Base-by-base conservation (phyloP, 2,113 vertebrate species). In the Arenaria interpres region DNA sequence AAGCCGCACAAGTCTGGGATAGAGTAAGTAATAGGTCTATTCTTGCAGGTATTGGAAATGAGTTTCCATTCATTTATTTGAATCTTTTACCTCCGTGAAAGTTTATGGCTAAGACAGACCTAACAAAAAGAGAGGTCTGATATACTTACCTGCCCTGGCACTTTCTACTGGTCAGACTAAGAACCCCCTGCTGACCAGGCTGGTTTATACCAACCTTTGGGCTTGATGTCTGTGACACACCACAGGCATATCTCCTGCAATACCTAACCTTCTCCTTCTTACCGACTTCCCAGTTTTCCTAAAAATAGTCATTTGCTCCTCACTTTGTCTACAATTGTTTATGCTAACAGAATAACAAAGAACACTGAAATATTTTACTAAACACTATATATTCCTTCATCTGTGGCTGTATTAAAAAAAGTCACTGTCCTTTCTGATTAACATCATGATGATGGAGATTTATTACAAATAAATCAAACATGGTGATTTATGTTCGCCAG, bases 121-220 rank as follows among this genome's bases (percentile, higher is more conserved):
- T 62, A 76, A 21, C 4, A 15, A 48, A 30, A 10, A 75, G 37
- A 56, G 27, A 48, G 4, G 6, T 18, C 7, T 45, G 16, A 71
- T 5, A 3, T 7, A 21, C 30, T 46, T 25, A 37, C 33, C 39
- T 54, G 25, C 7, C 54, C 33, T 27, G 56, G 24, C 19, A 41
- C 10, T 79, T 63, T n/a, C 32, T 35, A 5, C 7, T n/a, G 18
- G 8, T 25, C 50, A 77, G 53, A 60, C 37, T 22, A 24, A 62
- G 75, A 76, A 57, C 4, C 6, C 27, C 30, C 41, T 12, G 33
- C 56, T 59, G 41, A 19, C 6, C 66, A 22, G 66, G 7, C 54
- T 39, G 80, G 18, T 30, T 54, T n/a, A 16, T 6, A 19, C 0
- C 0, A 54, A 37, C 0, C 0, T 9, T 8, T 35, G 39, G 75